Evolutionary conservation across 2,113 vertebrate species (phyloP).

Genomic region (pig (Sus scrofa)): DNA sequence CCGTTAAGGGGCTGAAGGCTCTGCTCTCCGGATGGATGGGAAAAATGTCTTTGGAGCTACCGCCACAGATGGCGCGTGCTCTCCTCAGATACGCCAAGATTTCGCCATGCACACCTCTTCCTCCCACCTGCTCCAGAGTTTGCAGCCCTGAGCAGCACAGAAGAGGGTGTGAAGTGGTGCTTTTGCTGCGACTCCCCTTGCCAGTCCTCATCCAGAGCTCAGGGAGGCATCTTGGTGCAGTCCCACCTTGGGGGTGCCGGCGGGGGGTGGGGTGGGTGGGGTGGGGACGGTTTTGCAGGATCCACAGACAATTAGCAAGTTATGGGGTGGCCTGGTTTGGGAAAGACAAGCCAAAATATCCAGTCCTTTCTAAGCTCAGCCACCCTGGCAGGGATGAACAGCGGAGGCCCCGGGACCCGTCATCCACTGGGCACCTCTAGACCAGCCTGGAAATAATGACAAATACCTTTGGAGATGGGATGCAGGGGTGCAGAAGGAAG

Average conservation of each 20-base stretch:
- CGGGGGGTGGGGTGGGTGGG: no score
- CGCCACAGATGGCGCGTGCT: not conserved
- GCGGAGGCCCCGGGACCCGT: rapidly evolving
- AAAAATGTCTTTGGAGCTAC: slow-evolving; percentile 20
- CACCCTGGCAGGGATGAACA: rapidly evolving
- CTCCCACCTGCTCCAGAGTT: not conserved
- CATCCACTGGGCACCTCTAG: not conserved
- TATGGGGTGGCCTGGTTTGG: rapidly evolving
- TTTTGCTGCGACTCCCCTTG: not conserved
- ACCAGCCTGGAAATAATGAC: not conserved
- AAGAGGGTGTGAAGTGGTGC: no score
- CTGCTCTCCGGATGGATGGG: not conserved
- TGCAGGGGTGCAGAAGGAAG: not conserved
- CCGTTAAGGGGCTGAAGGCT: not conserved
- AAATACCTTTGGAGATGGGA: not conserved
- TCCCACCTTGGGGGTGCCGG: not conserved
- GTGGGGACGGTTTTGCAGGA: not conserved
- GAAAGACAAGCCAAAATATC: no score
- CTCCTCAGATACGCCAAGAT: not conserved
- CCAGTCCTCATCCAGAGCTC: no score
- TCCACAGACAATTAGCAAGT: not conserved
- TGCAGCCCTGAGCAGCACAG: rapidly evolving
- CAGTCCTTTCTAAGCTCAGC: not conserved
- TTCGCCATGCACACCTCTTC: rapidly evolving
- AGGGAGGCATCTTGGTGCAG: rapidly evolving